Percentiles rank a stretch among this genome's conserved stretches.
phyloP scores from a whole-genome alignment of 2,797 vertebrate genomes.

The Taenioides sp. region DNA sequence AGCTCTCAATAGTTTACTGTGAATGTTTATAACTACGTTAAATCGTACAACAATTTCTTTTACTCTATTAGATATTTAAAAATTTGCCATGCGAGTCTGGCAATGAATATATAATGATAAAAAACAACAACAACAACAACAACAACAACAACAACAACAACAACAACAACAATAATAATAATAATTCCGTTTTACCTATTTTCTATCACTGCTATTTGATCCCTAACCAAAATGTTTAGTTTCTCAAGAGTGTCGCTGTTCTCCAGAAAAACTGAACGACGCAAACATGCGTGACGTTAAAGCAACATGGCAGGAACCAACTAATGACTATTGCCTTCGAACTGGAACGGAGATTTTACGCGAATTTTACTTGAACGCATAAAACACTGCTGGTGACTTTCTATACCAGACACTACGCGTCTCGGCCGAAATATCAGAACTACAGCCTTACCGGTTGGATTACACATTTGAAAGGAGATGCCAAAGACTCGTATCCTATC shows the following conservation, averaged over 20 bases:
- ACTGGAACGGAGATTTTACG: neutral
- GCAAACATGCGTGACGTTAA: neutral
- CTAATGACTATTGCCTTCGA: conserved; percentile 19
- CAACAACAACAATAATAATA: neutral
- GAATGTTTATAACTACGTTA: no score
- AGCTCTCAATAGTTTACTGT: no score
- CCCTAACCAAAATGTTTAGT: no score
- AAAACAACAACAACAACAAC: no score
- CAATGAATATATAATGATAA: no score
- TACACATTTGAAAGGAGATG: neutral
- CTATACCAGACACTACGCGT: no score
- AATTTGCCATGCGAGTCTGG: neutral
- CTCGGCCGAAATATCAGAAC: neutral
- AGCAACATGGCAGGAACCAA: conserved; percentile 38
- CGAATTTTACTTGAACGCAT: neutral
- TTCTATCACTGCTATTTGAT: neutral
- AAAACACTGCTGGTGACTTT: neutral
- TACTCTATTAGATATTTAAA: no score
- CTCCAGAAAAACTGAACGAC: neutral
- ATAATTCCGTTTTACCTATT: neutral
- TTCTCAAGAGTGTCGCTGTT: conserved; percentile 1
- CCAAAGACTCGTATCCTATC: neutral
- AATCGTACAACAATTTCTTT: no score
- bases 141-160: neutral
- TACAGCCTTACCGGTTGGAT: neutral